Conservation (phyloP, 2,797 vertebrate species). For the Vespertilio murinus region DNA sequence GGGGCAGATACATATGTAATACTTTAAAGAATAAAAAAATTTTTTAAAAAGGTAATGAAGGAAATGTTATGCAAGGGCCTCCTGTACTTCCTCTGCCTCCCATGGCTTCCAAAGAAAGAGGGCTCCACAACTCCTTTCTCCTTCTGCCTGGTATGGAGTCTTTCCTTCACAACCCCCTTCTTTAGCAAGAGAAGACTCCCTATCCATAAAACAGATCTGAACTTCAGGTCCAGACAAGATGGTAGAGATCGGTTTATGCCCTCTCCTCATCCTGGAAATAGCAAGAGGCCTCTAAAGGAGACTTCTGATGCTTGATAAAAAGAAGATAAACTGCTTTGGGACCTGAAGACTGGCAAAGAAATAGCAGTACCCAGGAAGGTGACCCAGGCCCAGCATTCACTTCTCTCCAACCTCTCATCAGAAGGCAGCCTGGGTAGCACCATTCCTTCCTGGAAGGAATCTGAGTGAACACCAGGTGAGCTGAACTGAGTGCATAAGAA, state of each 20-base stretch:
- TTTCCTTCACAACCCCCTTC: background rate
- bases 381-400: background rate
- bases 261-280: background rate
- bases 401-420: background rate
- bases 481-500: too few relatives aligned
- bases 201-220: background rate
- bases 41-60: background rate
- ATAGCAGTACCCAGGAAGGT: background rate
- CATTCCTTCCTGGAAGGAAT: accelerated
- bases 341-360: background rate
- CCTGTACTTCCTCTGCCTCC: background rate
- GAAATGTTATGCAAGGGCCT: background rate
- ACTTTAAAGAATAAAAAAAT: too few relatives aligned
- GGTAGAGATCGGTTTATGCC: background rate
- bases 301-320: background rate
- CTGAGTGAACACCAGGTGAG: background rate
- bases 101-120: background rate
- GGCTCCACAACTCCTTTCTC: too few relatives aligned
- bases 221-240: background rate
- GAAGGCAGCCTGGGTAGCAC: background rate
- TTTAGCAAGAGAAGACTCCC: background rate
- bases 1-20: too few relatives aligned
- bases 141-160: background rate
- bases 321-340: background rate
- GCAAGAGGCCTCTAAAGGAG: background rate